Evolutionary conservation across 30 jellyfish, hydroid and myxozoan species (phyloP).

Genomic region (Aurelia sp.): DNA sequence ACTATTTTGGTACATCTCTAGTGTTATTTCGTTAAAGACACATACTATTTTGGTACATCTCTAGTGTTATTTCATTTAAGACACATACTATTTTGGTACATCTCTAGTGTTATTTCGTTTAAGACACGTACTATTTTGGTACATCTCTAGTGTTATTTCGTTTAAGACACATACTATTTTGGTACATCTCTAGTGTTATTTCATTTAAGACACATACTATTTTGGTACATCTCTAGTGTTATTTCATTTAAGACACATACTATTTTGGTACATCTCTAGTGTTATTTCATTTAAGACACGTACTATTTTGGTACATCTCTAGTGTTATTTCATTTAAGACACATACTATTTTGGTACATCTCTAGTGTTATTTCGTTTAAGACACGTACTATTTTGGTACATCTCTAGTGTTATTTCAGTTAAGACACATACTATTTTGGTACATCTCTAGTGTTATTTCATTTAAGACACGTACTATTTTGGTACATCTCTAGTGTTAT

Average conservation of each 20-base stretch:
- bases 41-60: conserved; percentile 39
- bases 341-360: conserved; percentile 48
- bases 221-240: too few species aligned
- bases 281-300: conserved; percentile 70
- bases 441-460: too few species aligned
- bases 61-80: conserved; percentile 75
- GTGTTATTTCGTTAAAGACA: conserved; percentile 75
- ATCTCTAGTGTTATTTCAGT: conserved; percentile 73
- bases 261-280: too few species aligned
- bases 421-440: conserved; percentile 56
- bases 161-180: conserved; percentile 60
- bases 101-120: conserved; percentile 76
- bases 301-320: conserved; percentile 45
- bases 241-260: conserved; percentile 69
- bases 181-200: too few species aligned
- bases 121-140: conserved; percentile 53
- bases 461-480: conserved; percentile 63
- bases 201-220: conserved; percentile 66
- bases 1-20: conserved; percentile 32
- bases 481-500: too few species aligned
- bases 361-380: conserved; percentile 72
- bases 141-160: conserved; percentile 79
- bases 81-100: conserved; percentile 49
- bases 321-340: conserved; percentile 73
- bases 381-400: conserved; percentile 54